A percentile compares a stretch with the other conserved stretches of the same genome.
These are phyloP conservation scores for Polydesmus complanatus DNA, from an alignment of 2,888 invertebrate species.

Conservation along the genomic window DNA sequence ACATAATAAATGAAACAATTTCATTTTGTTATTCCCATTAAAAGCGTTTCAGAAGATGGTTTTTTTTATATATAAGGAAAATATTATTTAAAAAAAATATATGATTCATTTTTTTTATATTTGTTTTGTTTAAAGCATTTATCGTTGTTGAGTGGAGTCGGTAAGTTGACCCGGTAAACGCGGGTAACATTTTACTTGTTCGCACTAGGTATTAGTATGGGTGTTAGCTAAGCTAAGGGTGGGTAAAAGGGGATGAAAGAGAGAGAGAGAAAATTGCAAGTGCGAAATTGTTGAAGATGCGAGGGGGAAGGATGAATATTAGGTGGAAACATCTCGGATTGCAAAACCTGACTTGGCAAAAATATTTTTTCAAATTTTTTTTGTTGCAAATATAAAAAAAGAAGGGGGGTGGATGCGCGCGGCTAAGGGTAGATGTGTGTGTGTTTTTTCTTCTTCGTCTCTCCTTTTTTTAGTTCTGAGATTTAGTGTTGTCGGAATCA, in stretches of 20 bases:
- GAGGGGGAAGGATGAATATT: too few relatives aligned
- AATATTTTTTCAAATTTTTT: not conserved
- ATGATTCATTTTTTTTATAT: too few relatives aligned
- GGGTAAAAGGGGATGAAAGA: not conserved
- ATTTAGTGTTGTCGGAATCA: not conserved
- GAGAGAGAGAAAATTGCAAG: not conserved
- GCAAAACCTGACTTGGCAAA: not conserved
- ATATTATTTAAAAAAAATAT: too few relatives aligned
- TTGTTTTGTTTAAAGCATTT: too few relatives aligned
- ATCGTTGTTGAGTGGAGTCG: not conserved
- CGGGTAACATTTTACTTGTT: too few relatives aligned
- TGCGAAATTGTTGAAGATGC: not conserved
- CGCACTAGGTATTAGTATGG: not conserved
- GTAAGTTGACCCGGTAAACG: not conserved
- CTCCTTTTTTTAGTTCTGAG: not conserved
- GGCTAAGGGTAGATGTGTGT: too few relatives aligned
- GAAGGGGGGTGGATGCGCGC: not conserved
- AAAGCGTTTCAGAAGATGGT: too few relatives aligned
- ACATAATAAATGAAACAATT: too few relatives aligned
- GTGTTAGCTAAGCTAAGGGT: not conserved
- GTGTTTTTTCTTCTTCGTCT: not conserved
- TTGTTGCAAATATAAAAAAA: not conserved
- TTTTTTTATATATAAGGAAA: too few relatives aligned
- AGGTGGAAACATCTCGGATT: not conserved
- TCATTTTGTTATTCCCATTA: too few relatives aligned